Evolutionary conservation across 2,797 vertebrate genomes (phyloP), one percentile per base, ranked within the genome.

Genomic region (Cryptoprocta ferox): DNA sequence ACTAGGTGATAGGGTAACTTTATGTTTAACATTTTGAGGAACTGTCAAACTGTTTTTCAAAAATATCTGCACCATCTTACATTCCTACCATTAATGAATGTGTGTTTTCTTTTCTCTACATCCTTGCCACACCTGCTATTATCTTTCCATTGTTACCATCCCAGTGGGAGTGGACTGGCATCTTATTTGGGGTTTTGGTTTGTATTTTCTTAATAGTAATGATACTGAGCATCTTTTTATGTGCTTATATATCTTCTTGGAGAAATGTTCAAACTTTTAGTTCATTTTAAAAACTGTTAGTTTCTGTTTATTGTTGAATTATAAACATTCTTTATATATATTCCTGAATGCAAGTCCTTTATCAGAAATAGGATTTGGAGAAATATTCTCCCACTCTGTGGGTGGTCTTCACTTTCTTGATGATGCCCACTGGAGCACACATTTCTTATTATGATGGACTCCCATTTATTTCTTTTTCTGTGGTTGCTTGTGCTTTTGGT

Each of bases 271-370:
- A 81, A 70, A 81, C 56, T 45, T n/a, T 84, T 79, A 66, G 30
- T 85, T 39, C 78, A 70, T 53, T 78, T 70, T 32, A 4, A 37
- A 82, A 81, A 68, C 18, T 63, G 39, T 59, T 50, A 56, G 39
- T 79, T 91, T 66, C 32, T 59, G 92, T 42, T 90, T 88, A 90
- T 42, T 96, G n/a, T 53, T 84, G 65, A 63, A 15, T n/a, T 53
- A 1, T 65, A 71, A 90, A 30, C 11, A 16, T 71, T 75, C n/a
- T 73, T 92, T 66, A 56, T 35, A 68, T 56, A 48, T 86, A n/a
- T 83, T 90, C 68, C 48, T 37, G 15, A 66, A 59, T 48, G 63
- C 5, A 75, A 61, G 16, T 59, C 35, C 11, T 71, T 73, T 85
- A 86, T 56, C 18, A 73, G 32, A 83, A 84, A 68, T 0, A 37